These are phyloP conservation scores for Iphiclides podalirius DNA, from an alignment of 2,888 invertebrate genomes.

Conservation along the genomic window DNA sequence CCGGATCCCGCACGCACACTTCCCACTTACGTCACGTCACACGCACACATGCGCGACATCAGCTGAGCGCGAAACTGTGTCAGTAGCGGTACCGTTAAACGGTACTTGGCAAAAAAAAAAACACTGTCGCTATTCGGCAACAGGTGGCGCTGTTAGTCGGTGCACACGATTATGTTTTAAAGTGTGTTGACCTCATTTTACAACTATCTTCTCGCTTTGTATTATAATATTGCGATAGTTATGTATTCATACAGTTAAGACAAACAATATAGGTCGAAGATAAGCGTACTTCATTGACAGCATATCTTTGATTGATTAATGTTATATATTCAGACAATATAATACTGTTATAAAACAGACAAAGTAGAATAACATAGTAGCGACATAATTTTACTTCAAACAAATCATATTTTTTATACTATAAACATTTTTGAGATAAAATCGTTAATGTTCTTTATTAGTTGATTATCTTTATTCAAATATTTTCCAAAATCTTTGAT, in stretches of 20 bases:
- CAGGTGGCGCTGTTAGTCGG: slow-evolving; percentile 55
- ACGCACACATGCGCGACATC: slow-evolving; percentile 40
- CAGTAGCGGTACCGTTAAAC: slow-evolving; percentile 63
- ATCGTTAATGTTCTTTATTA: too few species aligned
- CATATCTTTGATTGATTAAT: slow-evolving; percentile 32
- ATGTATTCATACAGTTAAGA: slow-evolving; percentile 10
- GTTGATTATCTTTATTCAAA: too few species aligned
- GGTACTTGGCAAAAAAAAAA: slow-evolving; percentile 48
- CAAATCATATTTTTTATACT: too few species aligned
- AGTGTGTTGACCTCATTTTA: slow-evolving; percentile 17
- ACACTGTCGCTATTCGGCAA: slow-evolving; percentile 52
- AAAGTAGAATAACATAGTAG: too few species aligned
- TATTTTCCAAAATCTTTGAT: too few species aligned
- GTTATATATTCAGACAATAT: neutral
- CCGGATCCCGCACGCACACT: slow-evolving; percentile 53
- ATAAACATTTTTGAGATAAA: too few species aligned
- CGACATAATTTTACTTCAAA: too few species aligned
- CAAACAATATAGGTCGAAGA: slow-evolving; percentile 36
- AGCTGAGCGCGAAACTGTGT: slow-evolving; percentile 71
- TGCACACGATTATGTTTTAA: slow-evolving; percentile 7
- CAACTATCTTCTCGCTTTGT: slow-evolving; percentile 12
- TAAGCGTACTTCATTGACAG: slow-evolving; percentile 34
- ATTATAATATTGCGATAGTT: slow-evolving; percentile 12
- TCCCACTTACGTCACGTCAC: slow-evolving; percentile 39
- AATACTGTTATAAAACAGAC: neutral